These are phyloP conservation scores for Fratercula arctica DNA, from an alignment of 2,797 vertebrate species.

Conservation along the genomic window DNA sequence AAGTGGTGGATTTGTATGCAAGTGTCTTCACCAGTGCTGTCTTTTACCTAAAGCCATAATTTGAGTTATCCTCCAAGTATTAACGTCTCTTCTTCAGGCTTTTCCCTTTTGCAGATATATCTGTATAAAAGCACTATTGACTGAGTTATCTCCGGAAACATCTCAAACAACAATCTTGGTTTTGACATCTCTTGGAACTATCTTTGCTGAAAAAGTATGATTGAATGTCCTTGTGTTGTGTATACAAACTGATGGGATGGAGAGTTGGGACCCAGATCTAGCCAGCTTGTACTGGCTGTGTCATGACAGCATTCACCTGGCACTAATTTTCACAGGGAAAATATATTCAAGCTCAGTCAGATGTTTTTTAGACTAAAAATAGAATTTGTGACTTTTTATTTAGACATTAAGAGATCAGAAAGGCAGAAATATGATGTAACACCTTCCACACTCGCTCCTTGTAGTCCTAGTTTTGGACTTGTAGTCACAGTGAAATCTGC, in stretches of 20 bases:
- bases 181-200: background rate
- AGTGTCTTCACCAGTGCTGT: background rate
- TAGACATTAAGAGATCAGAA: background rate
- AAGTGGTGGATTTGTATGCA: background rate
- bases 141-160: background rate
- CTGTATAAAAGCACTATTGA: background rate
- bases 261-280: background rate
- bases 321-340: background rate
- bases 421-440: background rate
- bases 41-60: background rate
- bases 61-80: background rate
- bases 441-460: fast-evolving
- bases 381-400: background rate
- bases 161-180: background rate
- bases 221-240: background rate
- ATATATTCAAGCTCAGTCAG: background rate
- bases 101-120: background rate
- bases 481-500: background rate
- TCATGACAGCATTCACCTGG: background rate
- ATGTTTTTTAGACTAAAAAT: background rate
- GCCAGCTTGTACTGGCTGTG: background rate
- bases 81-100: background rate
- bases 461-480: background rate
- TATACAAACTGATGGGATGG: background rate
- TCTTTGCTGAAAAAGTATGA: background rate